Evolutionary conservation across 2,797 vertebrate genomes (phyloP), one percentile per base, ranked within the genome.

Genomic region (Cynodonichthys magdalenae): DNA sequence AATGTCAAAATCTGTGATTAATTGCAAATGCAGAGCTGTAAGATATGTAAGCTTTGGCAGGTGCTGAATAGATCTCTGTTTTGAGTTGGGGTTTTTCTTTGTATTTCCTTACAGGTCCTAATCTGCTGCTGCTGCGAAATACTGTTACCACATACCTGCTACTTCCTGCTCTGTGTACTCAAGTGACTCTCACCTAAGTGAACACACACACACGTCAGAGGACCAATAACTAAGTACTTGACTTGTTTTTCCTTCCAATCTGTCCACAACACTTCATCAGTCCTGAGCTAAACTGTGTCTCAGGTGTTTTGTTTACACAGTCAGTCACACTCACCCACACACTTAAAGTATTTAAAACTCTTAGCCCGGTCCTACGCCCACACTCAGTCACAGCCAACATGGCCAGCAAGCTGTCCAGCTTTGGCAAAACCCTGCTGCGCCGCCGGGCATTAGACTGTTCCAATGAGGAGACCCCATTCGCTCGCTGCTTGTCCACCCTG

Each of bases 401-500:
- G 92, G 69, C 78, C 49, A 77, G 54, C 59, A 80, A 83, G 77
- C 73, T 94, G 56, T 71, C 84, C 29, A 79, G 54, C 5, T 75
- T 97, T 29, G 95, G 95, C 63, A 94, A 89, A 68, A 92, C 72
- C 63, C 88, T 99, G 74, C 89, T 98, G 67, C 95, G 97, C 11
- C 95, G 95, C 52, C 93, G 97, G 0, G 0, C 57, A 0, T 77
- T 98, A 55, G 92, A 96, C 81, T 79, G 75, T 57, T 92, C 87
- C 4, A 73, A 74, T 0, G 91, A 92, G 3, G 94, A 97, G 39
- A 95, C 95, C 0, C 93, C 89, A 10, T 96, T 99, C 0, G 92
- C 94, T 72, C 95, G 97, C 69, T 99, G 97, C 80, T 92, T 99
- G 60, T 95, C 94, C 90, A 98, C 95, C 0, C 75, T 99, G 72